A percentile compares a stretch with the other conserved stretches of the same genome.
phyloP scores from a whole-genome alignment of 2,113 vertebrate genomes.

The Arenaria interpres region DNA sequence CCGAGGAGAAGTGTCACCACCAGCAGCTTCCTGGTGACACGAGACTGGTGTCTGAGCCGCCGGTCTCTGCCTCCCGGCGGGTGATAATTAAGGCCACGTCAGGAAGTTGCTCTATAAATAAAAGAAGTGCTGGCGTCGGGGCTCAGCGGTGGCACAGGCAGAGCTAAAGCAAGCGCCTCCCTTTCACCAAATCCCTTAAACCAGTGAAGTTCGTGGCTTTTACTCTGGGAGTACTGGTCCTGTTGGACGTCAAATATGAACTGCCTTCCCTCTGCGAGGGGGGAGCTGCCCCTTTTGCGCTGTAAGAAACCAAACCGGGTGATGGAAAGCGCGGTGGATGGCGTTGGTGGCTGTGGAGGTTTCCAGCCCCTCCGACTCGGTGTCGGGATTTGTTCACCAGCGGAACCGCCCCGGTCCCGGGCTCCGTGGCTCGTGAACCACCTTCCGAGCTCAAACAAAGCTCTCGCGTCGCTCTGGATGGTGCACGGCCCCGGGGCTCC shows the following conservation, averaged over 20 bases:
- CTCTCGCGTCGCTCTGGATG: fast-evolving
- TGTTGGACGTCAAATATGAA: background rate
- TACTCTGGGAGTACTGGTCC: background rate
- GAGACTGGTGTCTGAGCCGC: background rate
- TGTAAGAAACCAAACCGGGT: background rate
- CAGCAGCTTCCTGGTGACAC: background rate
- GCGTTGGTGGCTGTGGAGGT: background rate
- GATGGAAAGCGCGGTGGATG: background rate
- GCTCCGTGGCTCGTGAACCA: no score
- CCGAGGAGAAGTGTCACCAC: fast-evolving
- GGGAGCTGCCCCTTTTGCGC: background rate
- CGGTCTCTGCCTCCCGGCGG: background rate
- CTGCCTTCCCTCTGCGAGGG: fast-evolving
- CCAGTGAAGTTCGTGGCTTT: background rate
- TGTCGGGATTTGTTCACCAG: background rate
- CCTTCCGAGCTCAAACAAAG: background rate
- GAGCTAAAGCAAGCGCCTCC: background rate
- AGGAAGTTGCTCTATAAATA: background rate
- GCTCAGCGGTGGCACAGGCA: background rate
- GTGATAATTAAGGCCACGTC: background rate
- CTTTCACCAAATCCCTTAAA: background rate
- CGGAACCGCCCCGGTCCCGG: background rate
- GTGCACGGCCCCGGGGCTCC: background rate
- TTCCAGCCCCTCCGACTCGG: background rate
- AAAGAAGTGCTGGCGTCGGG: background rate